Percentiles rank a stretch among this genome's conserved stretches.
phyloP scores from a whole-genome alignment of 2,888 invertebrate genomes.

The Argyresthia goedartella region DNA sequence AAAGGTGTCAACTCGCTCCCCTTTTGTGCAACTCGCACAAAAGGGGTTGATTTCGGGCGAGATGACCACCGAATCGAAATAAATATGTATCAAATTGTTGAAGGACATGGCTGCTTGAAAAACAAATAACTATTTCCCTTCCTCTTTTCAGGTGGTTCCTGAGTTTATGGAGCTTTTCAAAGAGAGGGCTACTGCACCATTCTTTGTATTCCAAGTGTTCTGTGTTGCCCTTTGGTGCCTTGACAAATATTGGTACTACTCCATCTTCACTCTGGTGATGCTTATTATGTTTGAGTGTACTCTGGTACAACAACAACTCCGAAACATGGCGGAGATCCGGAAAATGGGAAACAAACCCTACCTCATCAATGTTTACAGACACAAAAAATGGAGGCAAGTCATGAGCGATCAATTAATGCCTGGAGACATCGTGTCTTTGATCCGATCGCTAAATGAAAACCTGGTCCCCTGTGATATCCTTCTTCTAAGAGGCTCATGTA shows the following conservation, averaged over 20 bases:
- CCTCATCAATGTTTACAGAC: constrained; percentile 89
- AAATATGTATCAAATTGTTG: too few species aligned
- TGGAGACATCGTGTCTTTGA: constrained; percentile 96
- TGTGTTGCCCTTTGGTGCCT: constrained; percentile 99
- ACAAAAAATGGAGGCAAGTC: constrained; percentile 89
- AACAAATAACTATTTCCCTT: not conserved
- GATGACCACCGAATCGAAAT: too few species aligned
- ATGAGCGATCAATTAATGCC: constrained; percentile 91
- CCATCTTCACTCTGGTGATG: constrained; percentile 96
- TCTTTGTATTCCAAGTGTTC: constrained; percentile 99
- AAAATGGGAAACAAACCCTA: constrained; percentile 99
- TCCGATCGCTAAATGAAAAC: constrained; percentile 89
- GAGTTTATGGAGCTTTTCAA: constrained; percentile 97
- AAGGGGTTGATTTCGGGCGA: too few species aligned
- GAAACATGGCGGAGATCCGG: constrained; percentile 98
- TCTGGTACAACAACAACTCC: constrained; percentile 95
- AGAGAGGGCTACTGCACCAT: constrained; percentile 98
- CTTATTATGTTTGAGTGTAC: constrained; percentile 97
- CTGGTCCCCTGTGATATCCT: constrained; percentile 97
- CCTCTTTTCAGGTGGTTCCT: constrained; percentile 80
- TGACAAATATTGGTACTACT: constrained; percentile 99
- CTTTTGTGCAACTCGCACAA: too few species aligned
- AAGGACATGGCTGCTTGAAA: too few species aligned
- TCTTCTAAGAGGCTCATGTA: constrained; percentile 93
- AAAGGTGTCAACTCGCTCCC: too few species aligned